A percentile compares a stretch with the other conserved stretches of the same genome.
phyloP scores from a whole-genome alignment of 2,113 vertebrate genomes.

The Anoplopoma fimbria region DNA sequence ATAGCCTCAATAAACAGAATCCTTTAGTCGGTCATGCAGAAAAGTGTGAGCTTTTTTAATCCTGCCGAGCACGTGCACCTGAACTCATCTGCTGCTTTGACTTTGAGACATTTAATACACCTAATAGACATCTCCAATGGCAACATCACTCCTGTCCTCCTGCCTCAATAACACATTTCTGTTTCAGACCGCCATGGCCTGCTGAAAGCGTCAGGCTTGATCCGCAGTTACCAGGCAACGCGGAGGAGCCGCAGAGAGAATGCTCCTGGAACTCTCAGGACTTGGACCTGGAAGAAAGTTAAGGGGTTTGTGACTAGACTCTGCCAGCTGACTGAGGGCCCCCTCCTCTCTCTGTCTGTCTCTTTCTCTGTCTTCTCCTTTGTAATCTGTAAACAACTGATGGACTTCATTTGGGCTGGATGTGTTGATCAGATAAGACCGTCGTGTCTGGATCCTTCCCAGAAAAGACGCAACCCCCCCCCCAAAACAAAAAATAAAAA shows the following conservation, averaged over 20 bases:
- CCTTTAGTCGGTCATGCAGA: no score
- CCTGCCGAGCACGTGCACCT: no score
- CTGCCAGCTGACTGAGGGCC: slow-evolving; percentile 25
- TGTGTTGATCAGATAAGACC: slow-evolving; percentile 9
- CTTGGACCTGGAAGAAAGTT: slow-evolving; percentile 42
- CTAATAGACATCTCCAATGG: not conserved
- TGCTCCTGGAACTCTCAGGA: slow-evolving; percentile 30
- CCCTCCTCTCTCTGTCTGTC: not conserved
- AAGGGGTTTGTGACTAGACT: slow-evolving; percentile 26
- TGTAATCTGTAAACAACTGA: no score
- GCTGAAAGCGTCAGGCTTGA: slow-evolving; percentile 44
- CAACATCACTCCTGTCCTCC: not conserved
- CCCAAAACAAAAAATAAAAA: no score
- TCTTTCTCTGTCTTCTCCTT: not conserved
- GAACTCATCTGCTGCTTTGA: not conserved
- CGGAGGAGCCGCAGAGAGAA: slow-evolving; percentile 41
- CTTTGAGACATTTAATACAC: not conserved
- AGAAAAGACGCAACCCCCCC: not conserved
- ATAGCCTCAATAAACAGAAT: not conserved
- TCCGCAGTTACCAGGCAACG: slow-evolving; percentile 67
- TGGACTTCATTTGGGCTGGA: slow-evolving; percentile 18
- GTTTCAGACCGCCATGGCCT: slow-evolving; percentile 31
- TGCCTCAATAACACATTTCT: slow-evolving; percentile 3
- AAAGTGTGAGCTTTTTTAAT: no score
- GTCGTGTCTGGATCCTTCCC: slow-evolving; percentile 5